phyloP scores from a whole-genome alignment of 2,888 invertebrate genomes.

The Yponomeuta plumbellus region DNA sequence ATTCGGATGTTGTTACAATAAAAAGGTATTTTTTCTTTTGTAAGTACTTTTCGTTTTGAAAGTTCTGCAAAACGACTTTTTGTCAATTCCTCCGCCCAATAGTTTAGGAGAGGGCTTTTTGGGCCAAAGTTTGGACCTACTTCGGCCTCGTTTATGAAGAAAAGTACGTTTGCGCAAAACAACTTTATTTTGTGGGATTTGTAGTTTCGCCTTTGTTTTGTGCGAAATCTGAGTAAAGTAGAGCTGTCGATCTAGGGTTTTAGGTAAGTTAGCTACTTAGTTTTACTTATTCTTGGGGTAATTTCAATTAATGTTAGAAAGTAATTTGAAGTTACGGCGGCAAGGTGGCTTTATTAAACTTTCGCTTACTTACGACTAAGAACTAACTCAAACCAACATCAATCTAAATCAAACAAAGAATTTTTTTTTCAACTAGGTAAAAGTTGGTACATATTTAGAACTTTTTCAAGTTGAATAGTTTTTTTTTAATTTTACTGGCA shows the following conservation, averaged over 20 bases:
- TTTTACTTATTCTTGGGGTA: neutral
- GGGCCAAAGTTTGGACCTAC: neutral
- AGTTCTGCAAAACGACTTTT: neutral
- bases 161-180: no score
- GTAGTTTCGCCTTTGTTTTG: no score
- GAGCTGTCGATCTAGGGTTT: neutral
- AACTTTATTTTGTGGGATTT: no score
- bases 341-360: no score
- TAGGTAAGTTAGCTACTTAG: neutral
- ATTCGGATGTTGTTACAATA: constrained; percentile 3
- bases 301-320: neutral
- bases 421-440: no score
- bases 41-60: no score
- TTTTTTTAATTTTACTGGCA: neutral
- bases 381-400: no score
- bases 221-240: no score
- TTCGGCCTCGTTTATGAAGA: neutral
- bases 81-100: neutral
- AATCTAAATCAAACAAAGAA: no score
- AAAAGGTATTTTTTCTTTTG: neutral
- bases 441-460: no score
- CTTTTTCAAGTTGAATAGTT: no score
- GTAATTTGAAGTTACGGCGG: neutral
- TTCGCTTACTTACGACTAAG: no score
- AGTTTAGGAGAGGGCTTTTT: neutral